Evolutionary conservation across 2,113 vertebrate species (phyloP).

Genomic region (Hippocampus comes): DNA sequence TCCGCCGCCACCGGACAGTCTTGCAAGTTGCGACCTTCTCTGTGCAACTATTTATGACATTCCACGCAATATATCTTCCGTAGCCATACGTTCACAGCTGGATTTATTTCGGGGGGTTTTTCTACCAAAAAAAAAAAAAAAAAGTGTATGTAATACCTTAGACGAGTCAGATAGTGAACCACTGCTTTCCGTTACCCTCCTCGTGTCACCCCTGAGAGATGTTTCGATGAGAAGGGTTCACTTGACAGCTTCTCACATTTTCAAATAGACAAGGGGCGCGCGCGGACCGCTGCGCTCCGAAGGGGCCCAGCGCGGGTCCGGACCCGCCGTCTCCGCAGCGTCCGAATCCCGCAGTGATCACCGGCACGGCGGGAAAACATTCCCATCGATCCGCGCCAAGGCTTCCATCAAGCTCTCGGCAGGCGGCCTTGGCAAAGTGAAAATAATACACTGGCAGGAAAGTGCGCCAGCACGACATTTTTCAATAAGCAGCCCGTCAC

Average conservation of each 20-base stretch:
- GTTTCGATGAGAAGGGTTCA: not conserved
- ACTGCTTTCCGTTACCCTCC: not conserved
- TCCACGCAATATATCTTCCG: too few species aligned
- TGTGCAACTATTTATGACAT: too few species aligned
- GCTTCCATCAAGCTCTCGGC: slow-evolving; percentile 48
- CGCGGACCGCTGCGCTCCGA: not conserved
- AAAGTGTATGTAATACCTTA: not conserved
- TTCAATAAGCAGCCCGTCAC: slow-evolving; percentile 39
- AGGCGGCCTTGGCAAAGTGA: slow-evolving; percentile 44
- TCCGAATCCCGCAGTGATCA: slow-evolving; percentile 43
- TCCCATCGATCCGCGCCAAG: slow-evolving; percentile 58
- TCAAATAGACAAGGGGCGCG: not conserved
- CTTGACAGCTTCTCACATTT: not conserved
- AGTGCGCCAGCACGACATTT: slow-evolving; percentile 41
- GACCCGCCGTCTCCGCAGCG: slow-evolving; percentile 34
- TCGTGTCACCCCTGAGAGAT: not conserved
- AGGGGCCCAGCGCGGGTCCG: not conserved
- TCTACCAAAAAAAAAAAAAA: too few species aligned
- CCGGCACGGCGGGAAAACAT: slow-evolving; percentile 45
- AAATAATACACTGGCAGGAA: slow-evolving; percentile 52
- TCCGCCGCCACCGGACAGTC: too few species aligned
- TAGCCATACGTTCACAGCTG: too few species aligned
- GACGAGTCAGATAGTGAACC: not conserved
- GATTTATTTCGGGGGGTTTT: too few species aligned
- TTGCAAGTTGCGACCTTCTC: too few species aligned